Conservation (phyloP, 1,140 invertebrate species). For the Callitettix versicolor region DNA sequence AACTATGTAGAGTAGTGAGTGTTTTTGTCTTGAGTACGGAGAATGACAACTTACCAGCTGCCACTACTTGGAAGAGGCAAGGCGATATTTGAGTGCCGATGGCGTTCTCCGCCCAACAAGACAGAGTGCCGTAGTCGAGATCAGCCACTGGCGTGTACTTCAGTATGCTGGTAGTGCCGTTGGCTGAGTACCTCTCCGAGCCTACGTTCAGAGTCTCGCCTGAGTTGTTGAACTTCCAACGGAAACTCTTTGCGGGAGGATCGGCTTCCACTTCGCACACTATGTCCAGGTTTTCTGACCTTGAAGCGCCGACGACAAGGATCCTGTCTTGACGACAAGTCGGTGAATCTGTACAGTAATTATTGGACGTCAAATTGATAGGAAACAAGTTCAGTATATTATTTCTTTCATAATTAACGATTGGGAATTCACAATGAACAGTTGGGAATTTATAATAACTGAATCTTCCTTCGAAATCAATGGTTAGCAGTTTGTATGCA, state of each 20-base stretch:
- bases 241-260: slow-evolving; percentile 70
- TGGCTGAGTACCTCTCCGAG: slow-evolving; percentile 49
- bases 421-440: no score
- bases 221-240: slow-evolving; percentile 87
- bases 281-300: slow-evolving; percentile 71
- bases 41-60: slow-evolving; percentile 55
- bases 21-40: no score
- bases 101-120: slow-evolving; percentile 67
- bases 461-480: no score
- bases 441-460: no score
- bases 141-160: slow-evolving; percentile 40
- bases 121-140: slow-evolving; percentile 60
- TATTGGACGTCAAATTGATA: not conserved
- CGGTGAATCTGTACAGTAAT: slow-evolving; percentile 58
- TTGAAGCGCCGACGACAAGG: slow-evolving; percentile 69
- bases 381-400: not conserved
- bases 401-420: not conserved
- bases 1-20: no score
- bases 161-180: slow-evolving; percentile 38
- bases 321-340: slow-evolving; percentile 64
- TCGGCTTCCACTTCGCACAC: slow-evolving; percentile 78
- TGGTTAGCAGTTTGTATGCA: no score
- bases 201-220: slow-evolving; percentile 69
- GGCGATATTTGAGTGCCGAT: slow-evolving; percentile 62
- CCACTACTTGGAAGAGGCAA: slow-evolving; percentile 68